phyloP scores from a whole-genome alignment of 2,797 vertebrate genomes.

The Premnoplex brunnescens region DNA sequence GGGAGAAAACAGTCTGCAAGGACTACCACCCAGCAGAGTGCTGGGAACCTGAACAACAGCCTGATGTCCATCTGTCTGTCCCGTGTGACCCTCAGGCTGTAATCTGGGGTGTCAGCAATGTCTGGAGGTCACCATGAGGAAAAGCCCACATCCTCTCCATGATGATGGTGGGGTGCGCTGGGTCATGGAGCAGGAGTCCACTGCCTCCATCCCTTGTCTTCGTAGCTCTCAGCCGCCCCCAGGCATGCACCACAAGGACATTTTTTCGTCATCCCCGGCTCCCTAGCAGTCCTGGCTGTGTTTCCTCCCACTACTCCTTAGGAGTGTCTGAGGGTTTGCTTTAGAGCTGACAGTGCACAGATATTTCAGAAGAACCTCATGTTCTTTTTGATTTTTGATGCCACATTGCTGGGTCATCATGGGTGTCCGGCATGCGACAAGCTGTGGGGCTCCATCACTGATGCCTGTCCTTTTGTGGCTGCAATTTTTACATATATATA shows the following conservation, averaged over 20 bases:
- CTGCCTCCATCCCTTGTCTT: background rate
- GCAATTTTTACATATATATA: background rate
- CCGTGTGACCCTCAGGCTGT: background rate
- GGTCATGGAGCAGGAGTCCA: background rate
- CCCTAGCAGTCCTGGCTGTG: background rate
- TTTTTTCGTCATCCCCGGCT: background rate
- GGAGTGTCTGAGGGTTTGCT: background rate
- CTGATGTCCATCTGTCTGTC: background rate
- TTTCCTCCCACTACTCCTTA: background rate
- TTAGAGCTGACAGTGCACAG: background rate
- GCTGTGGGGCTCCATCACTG: background rate
- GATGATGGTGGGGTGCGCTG: background rate
- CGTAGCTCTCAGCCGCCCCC: background rate
- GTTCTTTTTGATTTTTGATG: background rate
- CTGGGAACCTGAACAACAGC: background rate
- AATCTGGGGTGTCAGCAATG: background rate
- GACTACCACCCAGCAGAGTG: background rate
- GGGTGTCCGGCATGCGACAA: background rate
- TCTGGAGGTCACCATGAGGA: background rate
- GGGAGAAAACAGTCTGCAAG: background rate
- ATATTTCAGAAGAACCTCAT: background rate
- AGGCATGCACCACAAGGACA: background rate
- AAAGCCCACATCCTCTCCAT: accelerated
- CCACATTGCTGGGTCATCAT: background rate
- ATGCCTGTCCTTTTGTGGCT: background rate